Percentiles rank a stretch among this genome's conserved stretches.
Conservation (phyloP, 2,113 vertebrate genomes). For the Etheostoma spectabile region DNA sequence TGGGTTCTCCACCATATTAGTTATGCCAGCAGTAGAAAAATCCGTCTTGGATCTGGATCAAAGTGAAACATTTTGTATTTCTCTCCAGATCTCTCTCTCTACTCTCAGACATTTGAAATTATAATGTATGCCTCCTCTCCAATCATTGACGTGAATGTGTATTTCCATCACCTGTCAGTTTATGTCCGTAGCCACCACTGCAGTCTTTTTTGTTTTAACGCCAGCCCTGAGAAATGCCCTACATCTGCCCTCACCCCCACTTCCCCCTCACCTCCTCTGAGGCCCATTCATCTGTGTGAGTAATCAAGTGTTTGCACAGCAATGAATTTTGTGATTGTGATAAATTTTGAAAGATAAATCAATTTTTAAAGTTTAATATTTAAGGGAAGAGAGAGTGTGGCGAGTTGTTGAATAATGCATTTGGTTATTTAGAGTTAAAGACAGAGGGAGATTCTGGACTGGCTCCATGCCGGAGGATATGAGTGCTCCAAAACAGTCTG, state of each 20-base stretch:
- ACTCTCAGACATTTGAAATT: conserved; percentile 28
- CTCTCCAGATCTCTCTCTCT: conserved; percentile 10
- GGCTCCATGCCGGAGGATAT: conserved; percentile 61
- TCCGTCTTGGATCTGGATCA: not conserved
- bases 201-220: conserved; percentile 37
- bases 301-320: conserved; percentile 73
- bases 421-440: conserved; percentile 69
- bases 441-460: conserved; percentile 62
- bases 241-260: conserved; percentile 36
- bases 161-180: conserved; percentile 30
- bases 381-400: conserved; percentile 54
- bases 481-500: conserved; percentile 59
- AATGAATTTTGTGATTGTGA: conserved; percentile 65
- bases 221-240: conserved; percentile 50
- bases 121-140: conserved; percentile 8
- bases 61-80: conserved; percentile 16
- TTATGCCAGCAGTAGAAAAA: not conserved
- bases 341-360: conserved; percentile 73
- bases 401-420: conserved; percentile 76
- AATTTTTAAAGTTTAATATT: conserved; percentile 80
- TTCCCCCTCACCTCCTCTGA: conserved; percentile 2
- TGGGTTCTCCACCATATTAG: conserved; percentile 1
- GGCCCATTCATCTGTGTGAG: conserved; percentile 52
- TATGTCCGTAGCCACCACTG: conserved; percentile 20
- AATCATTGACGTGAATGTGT: conserved; percentile 39